Evolutionary conservation across 2,113 vertebrate genomes (phyloP), one percentile per base, ranked within the genome.

Genomic region (Silurus asotus): DNA sequence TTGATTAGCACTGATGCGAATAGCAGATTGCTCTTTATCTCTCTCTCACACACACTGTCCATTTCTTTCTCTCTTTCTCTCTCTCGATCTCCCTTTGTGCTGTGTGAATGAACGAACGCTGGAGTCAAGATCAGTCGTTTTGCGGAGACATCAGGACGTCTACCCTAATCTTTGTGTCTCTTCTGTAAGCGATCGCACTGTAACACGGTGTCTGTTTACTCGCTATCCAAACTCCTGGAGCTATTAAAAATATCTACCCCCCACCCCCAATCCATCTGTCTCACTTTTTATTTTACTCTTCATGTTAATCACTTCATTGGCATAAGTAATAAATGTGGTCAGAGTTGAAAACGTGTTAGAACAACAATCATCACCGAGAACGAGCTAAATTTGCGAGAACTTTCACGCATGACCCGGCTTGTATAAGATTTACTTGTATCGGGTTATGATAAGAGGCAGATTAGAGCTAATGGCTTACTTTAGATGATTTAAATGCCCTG

Each of bases 1-100:
- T 91, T 92, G 90, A 93, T 93, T 92, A 87, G 91, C 90, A 90
- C 85, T 88, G 90, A 93, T 91, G 87, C 59, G 80, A 88, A 86
- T 86, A 87, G 81, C 86, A 81, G 84, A 85, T 85, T 45, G 10
- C 23, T 7, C 25, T 53, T 53, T 72, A 37, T 48, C 75, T 64
- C 69, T 77, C 70, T 77, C 78, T 65, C 58, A 37, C 37, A 37
- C 37, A 37, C 37, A 37, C 37, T 37, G 37, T 37, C 37, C 37
- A 37, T 75, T 8, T 64, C 69, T 37, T 25, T 82, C 85, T 84
- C 74, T 84, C 58, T 67, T 49, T 85, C 61, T 45, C 55, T 84
- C 70, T 75, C 56, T 49, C 55, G 55, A 5, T 82, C 45, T 82
- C 14, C 72, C 19, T 72, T 20, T 67, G 6, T 62, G 78, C 37